phyloP scores from a whole-genome alignment of 2,888 invertebrate genomes.

The Pristionchus arcanus region DNA sequence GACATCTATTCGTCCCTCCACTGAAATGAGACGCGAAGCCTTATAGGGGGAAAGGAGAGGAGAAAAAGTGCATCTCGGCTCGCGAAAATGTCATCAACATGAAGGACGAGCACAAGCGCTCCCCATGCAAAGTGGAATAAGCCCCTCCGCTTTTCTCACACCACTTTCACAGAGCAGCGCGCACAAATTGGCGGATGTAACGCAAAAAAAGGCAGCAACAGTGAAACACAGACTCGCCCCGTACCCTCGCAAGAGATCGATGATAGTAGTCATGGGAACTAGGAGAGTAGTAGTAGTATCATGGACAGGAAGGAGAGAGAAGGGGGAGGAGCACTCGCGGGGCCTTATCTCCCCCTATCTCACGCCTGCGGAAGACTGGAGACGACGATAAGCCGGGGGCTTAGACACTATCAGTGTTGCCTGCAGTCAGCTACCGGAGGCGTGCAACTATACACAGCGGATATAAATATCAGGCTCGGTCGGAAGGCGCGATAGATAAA shows the following conservation, averaged over 20 bases:
- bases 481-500: background rate
- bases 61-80: background rate
- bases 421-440: background rate
- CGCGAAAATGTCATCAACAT: constrained; percentile 34
- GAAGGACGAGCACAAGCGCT: background rate
- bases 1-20: background rate
- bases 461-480: background rate
- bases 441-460: background rate
- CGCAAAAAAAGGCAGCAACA: background rate
- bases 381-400: background rate
- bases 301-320: background rate
- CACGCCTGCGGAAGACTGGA: background rate
- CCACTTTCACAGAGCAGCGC: background rate
- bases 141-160: background rate
- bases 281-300: constrained; percentile 17
- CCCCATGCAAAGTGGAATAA: constrained; percentile 8
- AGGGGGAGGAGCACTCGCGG: background rate
- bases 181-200: background rate
- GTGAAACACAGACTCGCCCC: background rate
- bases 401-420: background rate
- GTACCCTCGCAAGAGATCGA: constrained; percentile 22
- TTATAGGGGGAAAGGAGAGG: background rate
- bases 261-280: constrained; percentile 19
- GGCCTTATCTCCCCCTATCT: constrained; percentile 9
- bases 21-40: constrained; percentile 8